A percentile compares a stretch with the other conserved stretches of the same genome.
These are phyloP conservation scores for Lates calcarifer DNA, from an alignment of 2,113 vertebrate species.

Conservation along the genomic window DNA sequence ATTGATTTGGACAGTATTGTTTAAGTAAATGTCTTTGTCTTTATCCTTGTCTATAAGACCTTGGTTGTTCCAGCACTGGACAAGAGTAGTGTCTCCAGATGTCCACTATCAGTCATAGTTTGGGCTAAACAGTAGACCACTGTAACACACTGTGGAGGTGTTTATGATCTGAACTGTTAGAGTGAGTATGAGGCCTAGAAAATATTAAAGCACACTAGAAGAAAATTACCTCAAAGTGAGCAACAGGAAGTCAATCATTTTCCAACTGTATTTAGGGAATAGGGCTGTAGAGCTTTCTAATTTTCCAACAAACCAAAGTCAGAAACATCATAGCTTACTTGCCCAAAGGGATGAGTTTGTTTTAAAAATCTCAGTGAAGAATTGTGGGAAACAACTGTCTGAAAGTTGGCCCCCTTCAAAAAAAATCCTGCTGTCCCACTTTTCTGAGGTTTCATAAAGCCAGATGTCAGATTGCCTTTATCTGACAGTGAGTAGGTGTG, in stretches of 20 bases:
- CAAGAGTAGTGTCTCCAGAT: no score
- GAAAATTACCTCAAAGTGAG: no score
- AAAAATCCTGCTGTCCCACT: slow-evolving; percentile 32
- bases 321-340: background rate
- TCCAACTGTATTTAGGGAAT: background rate
- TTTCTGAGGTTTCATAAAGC: slow-evolving; percentile 15
- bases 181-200: no score
- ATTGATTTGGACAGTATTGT: no score
- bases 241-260: background rate
- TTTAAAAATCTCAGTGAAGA: slow-evolving; percentile 8
- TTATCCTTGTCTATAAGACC: no score
- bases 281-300: background rate
- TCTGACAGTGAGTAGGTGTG: slow-evolving; percentile 38
- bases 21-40: no score
- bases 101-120: no score
- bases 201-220: no score
- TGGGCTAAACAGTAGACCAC: no score
- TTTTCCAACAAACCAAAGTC: background rate
- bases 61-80: no score
- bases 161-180: no score
- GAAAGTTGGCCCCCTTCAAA: slow-evolving; percentile 8
- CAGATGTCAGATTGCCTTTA: slow-evolving; percentile 3
- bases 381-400: background rate
- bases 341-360: slow-evolving; percentile 9
- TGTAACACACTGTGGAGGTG: no score